These are phyloP conservation scores for Microctonus hyperodae DNA, from an alignment of 2,888 invertebrate genomes.

Conservation along the genomic window DNA sequence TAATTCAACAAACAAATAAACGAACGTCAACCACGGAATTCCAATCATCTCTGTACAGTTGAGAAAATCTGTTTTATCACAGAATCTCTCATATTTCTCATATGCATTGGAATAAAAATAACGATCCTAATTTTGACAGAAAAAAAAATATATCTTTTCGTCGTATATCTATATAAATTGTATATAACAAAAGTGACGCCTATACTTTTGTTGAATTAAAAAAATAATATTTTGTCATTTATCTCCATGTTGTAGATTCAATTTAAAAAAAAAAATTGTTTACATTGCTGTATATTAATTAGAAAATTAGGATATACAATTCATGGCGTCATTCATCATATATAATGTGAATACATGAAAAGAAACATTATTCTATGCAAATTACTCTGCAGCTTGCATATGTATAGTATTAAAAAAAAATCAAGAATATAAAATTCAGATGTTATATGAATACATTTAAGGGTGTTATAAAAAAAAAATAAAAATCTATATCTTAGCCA, in stretches of 20 bases:
- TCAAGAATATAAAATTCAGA: slow-evolving; percentile 18
- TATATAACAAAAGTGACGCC: background rate
- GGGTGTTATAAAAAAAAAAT: slow-evolving; percentile 34
- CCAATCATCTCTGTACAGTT: slow-evolving; percentile 37
- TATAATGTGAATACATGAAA: slow-evolving; percentile 29
- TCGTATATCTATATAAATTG: background rate
- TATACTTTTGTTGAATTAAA: background rate
- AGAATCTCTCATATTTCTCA: slow-evolving; percentile 16
- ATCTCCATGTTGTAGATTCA: background rate
- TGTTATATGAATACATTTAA: slow-evolving; percentile 37
- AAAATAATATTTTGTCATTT: background rate
- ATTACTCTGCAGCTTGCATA: slow-evolving; percentile 40
- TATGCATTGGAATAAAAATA: slow-evolving; percentile 9
- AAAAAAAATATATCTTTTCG: slow-evolving; percentile 2
- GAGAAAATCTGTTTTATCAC: slow-evolving; percentile 16
- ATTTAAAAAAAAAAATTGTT: background rate
- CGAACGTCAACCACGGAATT: slow-evolving; percentile 10
- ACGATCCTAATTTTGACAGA: slow-evolving; percentile 15
- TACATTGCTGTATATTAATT: background rate
- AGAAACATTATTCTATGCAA: slow-evolving; percentile 30
- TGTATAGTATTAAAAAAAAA: slow-evolving; percentile 39
- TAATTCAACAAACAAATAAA: slow-evolving; percentile 9
- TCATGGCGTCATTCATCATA: slow-evolving; percentile 28
- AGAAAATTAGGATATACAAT: slow-evolving; percentile 26
- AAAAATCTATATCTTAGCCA: slow-evolving; percentile 12